These are phyloP conservation scores for Borostomias antarcticus DNA, from an alignment of 2,797 vertebrate genomes.

Conservation along the genomic window DNA sequence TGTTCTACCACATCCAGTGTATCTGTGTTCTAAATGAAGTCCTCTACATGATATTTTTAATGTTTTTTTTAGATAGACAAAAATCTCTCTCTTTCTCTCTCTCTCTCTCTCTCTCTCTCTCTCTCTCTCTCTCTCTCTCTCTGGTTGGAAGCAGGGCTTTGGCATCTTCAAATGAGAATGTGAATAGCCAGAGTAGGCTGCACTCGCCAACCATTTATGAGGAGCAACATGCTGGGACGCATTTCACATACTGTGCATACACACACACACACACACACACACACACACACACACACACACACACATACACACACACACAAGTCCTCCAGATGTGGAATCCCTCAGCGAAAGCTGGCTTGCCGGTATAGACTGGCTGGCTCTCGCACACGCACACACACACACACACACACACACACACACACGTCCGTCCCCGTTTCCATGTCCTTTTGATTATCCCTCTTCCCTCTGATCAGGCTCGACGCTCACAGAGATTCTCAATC, in stretches of 20 bases:
- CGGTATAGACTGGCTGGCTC: no score
- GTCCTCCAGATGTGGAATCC: conserved; percentile 4
- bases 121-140: background rate
- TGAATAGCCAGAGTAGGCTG: conserved; percentile 2
- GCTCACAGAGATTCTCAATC: conserved; percentile 41
- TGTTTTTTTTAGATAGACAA: conserved; percentile 32
- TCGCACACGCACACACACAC: conserved; percentile 36
- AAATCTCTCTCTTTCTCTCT: no score
- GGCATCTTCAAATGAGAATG: background rate
- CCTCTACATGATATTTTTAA: background rate
- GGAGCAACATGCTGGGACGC: conserved; percentile 23
- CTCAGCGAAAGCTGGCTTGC: background rate
- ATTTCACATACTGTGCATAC: conserved; percentile 11
- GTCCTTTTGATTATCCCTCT: conserved; percentile 19
- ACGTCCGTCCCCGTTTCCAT: conserved; percentile 28
- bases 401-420: conserved; percentile 6
- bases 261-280: conserved; percentile 26
- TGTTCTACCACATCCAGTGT: conserved; percentile 11
- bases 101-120: background rate
- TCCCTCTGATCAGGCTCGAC: conserved; percentile 48
- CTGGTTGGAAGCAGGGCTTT: background rate
- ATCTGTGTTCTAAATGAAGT: conserved; percentile 1
- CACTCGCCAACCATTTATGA: background rate
- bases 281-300: conserved; percentile 32
- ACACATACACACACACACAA: conserved; percentile 31